Conservation (phyloP, 2,113 vertebrate species). For the Otolemur garnettii region DNA sequence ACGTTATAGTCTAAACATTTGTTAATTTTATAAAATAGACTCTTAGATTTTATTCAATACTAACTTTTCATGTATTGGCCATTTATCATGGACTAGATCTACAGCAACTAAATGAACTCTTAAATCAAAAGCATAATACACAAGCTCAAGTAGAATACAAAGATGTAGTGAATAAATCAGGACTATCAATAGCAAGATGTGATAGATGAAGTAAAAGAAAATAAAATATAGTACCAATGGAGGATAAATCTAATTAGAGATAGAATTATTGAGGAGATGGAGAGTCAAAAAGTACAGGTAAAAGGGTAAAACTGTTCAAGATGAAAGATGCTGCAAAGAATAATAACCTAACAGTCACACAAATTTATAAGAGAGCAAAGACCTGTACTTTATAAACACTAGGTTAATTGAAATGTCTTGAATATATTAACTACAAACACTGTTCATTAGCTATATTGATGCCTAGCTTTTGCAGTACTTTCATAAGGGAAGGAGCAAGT, state of each 20-base stretch:
- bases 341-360: background rate
- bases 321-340: conserved; percentile 25
- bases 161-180: background rate
- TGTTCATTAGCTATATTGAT: conserved; percentile 1
- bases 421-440: conserved; percentile 61
- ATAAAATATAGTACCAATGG: background rate
- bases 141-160: background rate
- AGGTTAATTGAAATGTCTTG: conserved; percentile 21
- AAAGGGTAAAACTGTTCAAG: background rate
- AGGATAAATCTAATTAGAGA: conserved; percentile 10
- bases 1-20: background rate
- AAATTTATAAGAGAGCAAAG: conserved; percentile 40
- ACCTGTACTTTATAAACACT: background rate
- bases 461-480: conserved; percentile 40
- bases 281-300: background rate
- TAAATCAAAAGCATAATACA: background rate
- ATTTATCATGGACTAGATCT: background rate
- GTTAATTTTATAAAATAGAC: conserved; percentile 25
- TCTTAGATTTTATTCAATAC: background rate
- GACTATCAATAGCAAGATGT: background rate
- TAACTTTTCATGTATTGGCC: background rate
- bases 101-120: conserved; percentile 2
- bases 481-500: background rate
- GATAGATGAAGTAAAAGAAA: conserved; percentile 42
- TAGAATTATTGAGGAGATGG: background rate